Evolutionary conservation across 2,113 vertebrate genomes (phyloP), one percentile per base, ranked within the genome.

Genomic region (Apodemus sylvaticus): DNA sequence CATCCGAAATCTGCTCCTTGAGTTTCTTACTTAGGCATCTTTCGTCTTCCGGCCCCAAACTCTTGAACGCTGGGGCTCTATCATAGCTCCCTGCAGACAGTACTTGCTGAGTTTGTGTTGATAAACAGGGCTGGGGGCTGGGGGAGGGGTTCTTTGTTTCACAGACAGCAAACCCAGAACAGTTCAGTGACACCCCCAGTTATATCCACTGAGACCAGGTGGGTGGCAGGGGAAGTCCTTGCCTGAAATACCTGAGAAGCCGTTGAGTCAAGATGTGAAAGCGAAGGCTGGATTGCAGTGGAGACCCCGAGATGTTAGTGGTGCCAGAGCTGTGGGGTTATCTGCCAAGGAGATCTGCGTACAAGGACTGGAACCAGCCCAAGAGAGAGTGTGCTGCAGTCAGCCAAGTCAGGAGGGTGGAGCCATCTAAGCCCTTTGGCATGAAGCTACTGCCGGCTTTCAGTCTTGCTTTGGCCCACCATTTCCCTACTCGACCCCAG

Each of bases 121-220:
- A 68, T 5, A n/a, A 39, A 1, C 0, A 3, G 76, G 13, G 45
- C 26, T 5, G 10, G 39, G 42, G 24, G 42, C 24, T 4, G 31
- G 11, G 24, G 29, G 26, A 2, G 4, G 64, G 64, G 29, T 36
- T 6, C 64, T 89, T n/a, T 24, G 3, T 42, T 39, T 68, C 34
- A 13, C n/a, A 29, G 53, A 20, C 3, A 4, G n/a, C 70, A 64
- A 16, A 20, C 34, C 53, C 70, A n/a, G 62, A 19, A 34, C 0
- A 7, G 36, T 11, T n/a, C 6, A 12, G 16, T 1, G 62, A 42
- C 2, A 1, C 0, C 14, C 10, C 24, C 20, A 17, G 76, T 58
- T 55, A 34, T 13, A 1, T 4, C 22, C 0, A 0, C 7, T 7
- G 26, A 48, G 45, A 51, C 29, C 45, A 51, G 76, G 45, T 34